These are phyloP conservation scores for Hydrocynus forskahlii DNA, from an alignment of 2,797 vertebrate species.

Conservation along the genomic window DNA sequence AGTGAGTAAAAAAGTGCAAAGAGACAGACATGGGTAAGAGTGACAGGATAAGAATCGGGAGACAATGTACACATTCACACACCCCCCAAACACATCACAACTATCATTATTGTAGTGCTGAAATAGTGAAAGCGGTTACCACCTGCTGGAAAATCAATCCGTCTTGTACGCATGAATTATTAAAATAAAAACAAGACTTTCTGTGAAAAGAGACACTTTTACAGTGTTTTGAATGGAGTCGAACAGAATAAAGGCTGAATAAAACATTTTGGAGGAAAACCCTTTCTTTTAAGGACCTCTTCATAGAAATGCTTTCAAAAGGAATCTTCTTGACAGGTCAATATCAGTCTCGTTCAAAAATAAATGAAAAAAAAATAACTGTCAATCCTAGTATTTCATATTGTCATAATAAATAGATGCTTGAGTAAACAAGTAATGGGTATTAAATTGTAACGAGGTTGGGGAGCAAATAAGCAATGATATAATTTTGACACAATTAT, in stretches of 20 bases:
- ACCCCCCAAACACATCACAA: background rate
- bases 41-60: slow-evolving; percentile 2
- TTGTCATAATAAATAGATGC: background rate
- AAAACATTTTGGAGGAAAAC: background rate
- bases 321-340: background rate
- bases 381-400: slow-evolving; percentile 18
- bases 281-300: background rate
- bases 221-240: background rate
- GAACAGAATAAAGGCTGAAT: background rate
- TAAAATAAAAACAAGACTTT: too few species aligned
- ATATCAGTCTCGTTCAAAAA: background rate
- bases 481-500: background rate
- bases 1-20: background rate
- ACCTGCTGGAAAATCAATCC: background rate
- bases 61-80: slow-evolving; percentile 9
- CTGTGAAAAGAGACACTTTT: background rate
- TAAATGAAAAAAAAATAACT: background rate
- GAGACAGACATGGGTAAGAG: slow-evolving; percentile 4
- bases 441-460: slow-evolving; percentile 2
- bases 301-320: background rate
- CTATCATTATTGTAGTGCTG: background rate
- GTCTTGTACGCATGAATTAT: background rate
- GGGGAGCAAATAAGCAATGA: background rate
- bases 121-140: background rate
- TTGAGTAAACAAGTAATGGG: background rate